Base-by-base conservation (phyloP, 2,797 vertebrate genomes). In the Pangasius djambal region DNA sequence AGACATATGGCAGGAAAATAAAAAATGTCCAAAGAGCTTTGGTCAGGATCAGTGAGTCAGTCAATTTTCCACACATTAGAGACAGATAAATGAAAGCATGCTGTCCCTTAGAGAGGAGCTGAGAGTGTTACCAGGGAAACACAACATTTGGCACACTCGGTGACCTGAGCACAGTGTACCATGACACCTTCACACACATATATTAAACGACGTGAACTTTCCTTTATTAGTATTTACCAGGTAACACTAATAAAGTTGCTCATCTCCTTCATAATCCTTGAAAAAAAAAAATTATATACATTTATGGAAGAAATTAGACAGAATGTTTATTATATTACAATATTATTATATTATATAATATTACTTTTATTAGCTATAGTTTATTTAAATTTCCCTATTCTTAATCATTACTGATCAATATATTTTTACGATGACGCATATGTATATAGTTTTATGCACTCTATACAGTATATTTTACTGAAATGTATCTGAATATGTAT, bases 1-100 rank as follows among this genome's bases (percentile, higher is more conserved):
- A n/a, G 15, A 31, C 6, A 78, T 31, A 52, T 12, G 25, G 28
- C 3, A 34, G 3, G 9, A 37, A 59, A 81, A 81, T 34, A 57
- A 48, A 12, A 78, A 81, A 57, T 81, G 78, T 37, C n/a, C 16
- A 59, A 59, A 81, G 78, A 81, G 52, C 78, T 81, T 78, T 52
- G 25, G 25, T 59, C 18, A 57, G 18, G 52, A 81, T 57, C 77
- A 79, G 77, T 20, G 52, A 34, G 77, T 59, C 37, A 81, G 78
- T 81, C 78, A 59, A 59, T 37, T 81, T 37, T 57, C 52, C 52
- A 59, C 7, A 2, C 22, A 52, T 52, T n/a, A 78, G 75, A 78
- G 75, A 81, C 31, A 57, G 55, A 59, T 57, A 81, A 59, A 81
- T 81, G 31, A 81, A 81, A 81, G 18, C 78, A 37, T 37, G 52